These are phyloP conservation scores for Malacoraja senta DNA, from an alignment of 2,797 vertebrate genomes.

Conservation along the genomic window DNA sequence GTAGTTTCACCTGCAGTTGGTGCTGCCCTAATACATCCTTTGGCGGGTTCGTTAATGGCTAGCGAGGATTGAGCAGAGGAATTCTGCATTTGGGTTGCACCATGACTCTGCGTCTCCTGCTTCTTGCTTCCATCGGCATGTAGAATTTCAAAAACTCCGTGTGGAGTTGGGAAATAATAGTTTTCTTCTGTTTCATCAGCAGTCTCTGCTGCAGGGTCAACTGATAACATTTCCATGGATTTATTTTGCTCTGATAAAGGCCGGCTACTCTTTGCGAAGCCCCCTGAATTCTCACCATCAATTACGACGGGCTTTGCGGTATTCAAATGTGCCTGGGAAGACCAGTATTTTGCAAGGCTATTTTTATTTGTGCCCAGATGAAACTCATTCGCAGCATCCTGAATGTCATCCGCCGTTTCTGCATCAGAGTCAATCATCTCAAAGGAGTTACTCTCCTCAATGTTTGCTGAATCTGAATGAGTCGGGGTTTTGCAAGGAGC, in stretches of 20 bases:
- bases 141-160: background rate
- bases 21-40: background rate
- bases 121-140: background rate
- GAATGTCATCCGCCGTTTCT: slow-evolving; percentile 40
- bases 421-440: slow-evolving; percentile 39
- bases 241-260: accelerated
- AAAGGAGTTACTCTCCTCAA: background rate
- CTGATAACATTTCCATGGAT: background rate
- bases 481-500: background rate
- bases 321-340: background rate
- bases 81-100: background rate
- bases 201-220: slow-evolving; percentile 48
- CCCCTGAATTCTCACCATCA: background rate
- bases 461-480: background rate
- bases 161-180: background rate
- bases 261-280: background rate
- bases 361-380: accelerated
- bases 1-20: slow-evolving; percentile 51
- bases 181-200: slow-evolving; percentile 41
- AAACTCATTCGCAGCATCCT: slow-evolving; percentile 39
- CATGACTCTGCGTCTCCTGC: background rate
- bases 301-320: background rate
- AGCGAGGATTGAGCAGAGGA: background rate
- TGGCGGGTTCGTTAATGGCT: background rate
- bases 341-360: accelerated